phyloP scores from a whole-genome alignment of 2,888 invertebrate genomes.

The Dioctria rufipes region DNA sequence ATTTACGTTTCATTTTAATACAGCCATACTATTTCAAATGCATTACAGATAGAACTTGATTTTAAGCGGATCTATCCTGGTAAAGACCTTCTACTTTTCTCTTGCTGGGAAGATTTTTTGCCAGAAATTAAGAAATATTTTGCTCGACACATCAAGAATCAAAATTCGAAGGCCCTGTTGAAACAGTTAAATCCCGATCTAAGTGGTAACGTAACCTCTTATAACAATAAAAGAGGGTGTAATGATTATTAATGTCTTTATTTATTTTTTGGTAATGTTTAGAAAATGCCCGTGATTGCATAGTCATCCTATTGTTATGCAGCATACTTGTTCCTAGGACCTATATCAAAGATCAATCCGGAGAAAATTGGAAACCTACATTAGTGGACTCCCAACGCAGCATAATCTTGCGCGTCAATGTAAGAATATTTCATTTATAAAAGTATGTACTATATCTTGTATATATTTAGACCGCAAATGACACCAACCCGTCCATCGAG shows the following conservation, averaged over 20 bases:
- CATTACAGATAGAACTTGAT: constrained; percentile 1
- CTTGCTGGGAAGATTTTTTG: not conserved
- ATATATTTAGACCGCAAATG: no score
- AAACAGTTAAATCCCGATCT: not conserved
- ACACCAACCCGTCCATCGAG: not conserved
- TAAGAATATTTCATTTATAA: no score
- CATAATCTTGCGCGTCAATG: not conserved
- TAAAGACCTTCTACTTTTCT: not conserved
- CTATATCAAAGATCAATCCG: no score
- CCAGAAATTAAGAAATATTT: not conserved
- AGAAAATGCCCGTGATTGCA: not conserved
- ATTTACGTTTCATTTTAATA: not conserved
- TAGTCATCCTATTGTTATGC: no score
- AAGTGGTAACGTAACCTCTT: not conserved
- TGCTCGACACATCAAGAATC: not conserved
- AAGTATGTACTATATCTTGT: no score
- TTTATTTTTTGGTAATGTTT: not conserved
- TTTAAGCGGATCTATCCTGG: not conserved
- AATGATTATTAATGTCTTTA: not conserved
- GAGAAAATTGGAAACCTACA: not conserved
- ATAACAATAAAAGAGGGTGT: not conserved
- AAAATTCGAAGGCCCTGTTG: not conserved
- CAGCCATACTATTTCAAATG: not conserved
- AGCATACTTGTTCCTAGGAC: no score
- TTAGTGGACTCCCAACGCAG: not conserved